Percentiles rank a stretch among this genome's conserved stretches.
Conservation (phyloP, 2,797 vertebrate species). For the Lutra lutra region DNA sequence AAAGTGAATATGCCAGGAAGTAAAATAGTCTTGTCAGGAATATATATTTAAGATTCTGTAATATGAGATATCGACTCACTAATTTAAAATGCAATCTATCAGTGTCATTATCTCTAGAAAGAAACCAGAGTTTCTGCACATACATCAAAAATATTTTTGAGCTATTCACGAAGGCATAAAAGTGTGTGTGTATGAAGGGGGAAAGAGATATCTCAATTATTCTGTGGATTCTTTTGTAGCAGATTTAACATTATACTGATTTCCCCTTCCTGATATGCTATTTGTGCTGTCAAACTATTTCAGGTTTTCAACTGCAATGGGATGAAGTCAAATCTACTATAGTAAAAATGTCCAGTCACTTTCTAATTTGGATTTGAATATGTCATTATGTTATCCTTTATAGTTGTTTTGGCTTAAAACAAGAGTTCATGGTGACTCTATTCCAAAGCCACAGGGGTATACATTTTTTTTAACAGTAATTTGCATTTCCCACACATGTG, state of each 20-base stretch:
- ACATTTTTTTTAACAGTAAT: not conserved
- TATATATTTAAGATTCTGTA: not conserved
- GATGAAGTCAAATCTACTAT: not conserved
- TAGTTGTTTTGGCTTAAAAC: not conserved
- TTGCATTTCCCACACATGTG: not conserved
- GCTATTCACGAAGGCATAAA: not conserved
- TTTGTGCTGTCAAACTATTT: not conserved
- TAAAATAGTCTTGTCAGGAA: not conserved
- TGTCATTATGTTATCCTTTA: not conserved
- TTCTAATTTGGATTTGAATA: not conserved
- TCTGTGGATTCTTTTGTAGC: not conserved
- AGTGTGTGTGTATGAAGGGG: not conserved
- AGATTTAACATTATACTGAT: not conserved
- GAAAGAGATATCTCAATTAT: not conserved
- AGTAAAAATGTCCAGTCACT: not conserved
- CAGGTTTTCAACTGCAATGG: not conserved
- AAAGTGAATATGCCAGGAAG: not conserved
- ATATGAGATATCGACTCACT: not conserved
- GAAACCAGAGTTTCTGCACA: not conserved
- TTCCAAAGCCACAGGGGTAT: not conserved
- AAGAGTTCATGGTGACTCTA: not conserved
- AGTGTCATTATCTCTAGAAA: not conserved
- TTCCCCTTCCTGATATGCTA: not conserved
- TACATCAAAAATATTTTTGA: not conserved
- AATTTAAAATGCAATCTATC: not conserved